phyloP scores from a whole-genome alignment of 92 coral and sea anemone species.

The Siderastrea radians region DNA sequence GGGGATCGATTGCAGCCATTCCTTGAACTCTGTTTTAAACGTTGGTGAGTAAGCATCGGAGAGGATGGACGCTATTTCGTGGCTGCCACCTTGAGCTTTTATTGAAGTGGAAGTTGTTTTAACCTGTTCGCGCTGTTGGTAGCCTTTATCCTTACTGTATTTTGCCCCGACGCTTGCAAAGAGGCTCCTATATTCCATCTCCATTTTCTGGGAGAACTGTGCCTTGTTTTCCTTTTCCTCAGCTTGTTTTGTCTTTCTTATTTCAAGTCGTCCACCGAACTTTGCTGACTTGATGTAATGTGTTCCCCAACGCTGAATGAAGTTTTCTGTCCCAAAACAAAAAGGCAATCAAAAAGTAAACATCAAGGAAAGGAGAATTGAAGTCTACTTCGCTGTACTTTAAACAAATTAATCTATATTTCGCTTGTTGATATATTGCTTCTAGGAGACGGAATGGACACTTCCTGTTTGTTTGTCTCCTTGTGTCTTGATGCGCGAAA shows the following conservation, averaged over 20 bases:
- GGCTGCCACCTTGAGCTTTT: slow-evolving; percentile 56
- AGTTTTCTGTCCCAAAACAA: slow-evolving; percentile 29
- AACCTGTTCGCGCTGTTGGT: background rate
- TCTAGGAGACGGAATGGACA: too few relatives aligned
- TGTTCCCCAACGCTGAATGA: slow-evolving; percentile 71
- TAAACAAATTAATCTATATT: too few relatives aligned
- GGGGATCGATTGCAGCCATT: slow-evolving; percentile 50
- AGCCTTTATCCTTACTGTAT: slow-evolving; percentile 9
- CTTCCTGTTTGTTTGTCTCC: too few relatives aligned
- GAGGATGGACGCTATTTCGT: slow-evolving; percentile 52
- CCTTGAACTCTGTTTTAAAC: slow-evolving; percentile 45
- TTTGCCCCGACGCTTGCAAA: slow-evolving; percentile 64
- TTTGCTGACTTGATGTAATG: slow-evolving; percentile 72
- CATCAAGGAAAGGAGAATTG: too few relatives aligned
- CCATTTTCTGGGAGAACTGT: slow-evolving; percentile 48
- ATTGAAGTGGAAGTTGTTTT: slow-evolving; percentile 47
- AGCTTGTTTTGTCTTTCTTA: slow-evolving; percentile 51
- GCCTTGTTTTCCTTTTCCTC: slow-evolving; percentile 19
- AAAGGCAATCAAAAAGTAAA: too few relatives aligned
- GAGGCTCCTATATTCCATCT: slow-evolving; percentile 59
- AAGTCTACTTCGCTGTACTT: too few relatives aligned
- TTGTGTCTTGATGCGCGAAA: too few relatives aligned
- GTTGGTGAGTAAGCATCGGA: slow-evolving; percentile 61
- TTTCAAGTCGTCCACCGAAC: slow-evolving; percentile 69
- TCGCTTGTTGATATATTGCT: too few relatives aligned